phyloP scores from a whole-genome alignment of 92 coral and sea anemone species.

The Epizoanthus scotinus region DNA sequence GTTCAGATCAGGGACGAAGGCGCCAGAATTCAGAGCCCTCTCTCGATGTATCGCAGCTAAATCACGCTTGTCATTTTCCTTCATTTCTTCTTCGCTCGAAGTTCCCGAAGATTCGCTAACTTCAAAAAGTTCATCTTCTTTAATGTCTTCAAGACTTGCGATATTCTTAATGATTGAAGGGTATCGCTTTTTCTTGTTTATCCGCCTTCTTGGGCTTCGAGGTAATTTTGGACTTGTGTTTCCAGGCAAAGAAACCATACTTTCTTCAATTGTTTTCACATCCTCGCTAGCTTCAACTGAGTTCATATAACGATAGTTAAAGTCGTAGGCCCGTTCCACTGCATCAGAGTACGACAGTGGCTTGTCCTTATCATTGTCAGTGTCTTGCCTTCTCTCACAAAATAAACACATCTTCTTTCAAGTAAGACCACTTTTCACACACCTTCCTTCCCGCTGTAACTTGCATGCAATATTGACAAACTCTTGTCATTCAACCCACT shows the following conservation, averaged over 20 bases:
- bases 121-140: slow-evolving; percentile 40
- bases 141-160: slow-evolving; percentile 36
- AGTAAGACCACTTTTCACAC: neutral
- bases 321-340: slow-evolving; percentile 31
- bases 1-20: slow-evolving; percentile 51
- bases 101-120: slow-evolving; percentile 37
- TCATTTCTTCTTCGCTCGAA: slow-evolving; percentile 43
- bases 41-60: slow-evolving; percentile 91
- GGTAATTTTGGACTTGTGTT: slow-evolving; percentile 15
- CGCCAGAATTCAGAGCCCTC: slow-evolving; percentile 80
- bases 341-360: slow-evolving; percentile 36
- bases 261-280: slow-evolving; percentile 36
- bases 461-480: neutral
- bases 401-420: slow-evolving; percentile 27
- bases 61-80: slow-evolving; percentile 54
- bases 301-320: slow-evolving; percentile 9
- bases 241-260: slow-evolving; percentile 29
- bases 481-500: neutral
- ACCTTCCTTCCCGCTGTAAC: slow-evolving; percentile 2
- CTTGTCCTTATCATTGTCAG: slow-evolving; percentile 23
- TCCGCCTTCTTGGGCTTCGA: slow-evolving; percentile 35
- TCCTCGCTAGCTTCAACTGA: slow-evolving; percentile 17
- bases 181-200: slow-evolving; percentile 36
- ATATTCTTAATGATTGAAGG: slow-evolving; percentile 35
- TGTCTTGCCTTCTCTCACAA: slow-evolving; percentile 33